Conservation (phyloP, 1,140 invertebrate genomes). For the Bombus haemorrhoidalis region DNA sequence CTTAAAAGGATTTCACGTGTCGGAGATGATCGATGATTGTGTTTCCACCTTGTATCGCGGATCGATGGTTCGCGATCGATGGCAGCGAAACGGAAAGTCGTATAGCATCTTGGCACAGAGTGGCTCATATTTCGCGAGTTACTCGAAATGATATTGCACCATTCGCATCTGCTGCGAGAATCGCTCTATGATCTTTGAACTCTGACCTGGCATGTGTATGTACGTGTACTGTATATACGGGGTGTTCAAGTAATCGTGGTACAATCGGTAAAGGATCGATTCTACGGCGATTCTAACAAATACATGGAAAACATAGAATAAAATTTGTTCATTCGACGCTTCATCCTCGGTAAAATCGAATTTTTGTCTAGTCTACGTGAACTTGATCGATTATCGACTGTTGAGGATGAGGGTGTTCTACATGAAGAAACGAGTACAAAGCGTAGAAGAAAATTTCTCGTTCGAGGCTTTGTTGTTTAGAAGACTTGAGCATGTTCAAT, state of each 20-base stretch:
- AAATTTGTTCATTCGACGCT: too few species aligned
- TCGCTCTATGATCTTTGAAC: not conserved
- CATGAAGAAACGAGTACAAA: too few species aligned
- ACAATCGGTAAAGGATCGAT: too few species aligned
- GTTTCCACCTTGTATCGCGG: not conserved
- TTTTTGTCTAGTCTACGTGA: too few species aligned
- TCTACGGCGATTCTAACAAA: too few species aligned
- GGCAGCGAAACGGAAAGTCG: constrained; percentile 26
- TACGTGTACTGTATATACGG: not conserved
- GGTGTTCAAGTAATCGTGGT: not conserved
- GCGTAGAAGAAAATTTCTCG: too few species aligned
- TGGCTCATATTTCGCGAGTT: constrained; percentile 15
- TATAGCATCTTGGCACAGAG: not conserved
- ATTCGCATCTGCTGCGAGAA: not conserved
- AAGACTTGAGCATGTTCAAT: not conserved
- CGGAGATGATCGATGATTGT: constrained; percentile 54
- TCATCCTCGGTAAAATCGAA: too few species aligned
- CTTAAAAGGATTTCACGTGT: constrained; percentile 45
- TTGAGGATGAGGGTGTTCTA: too few species aligned
- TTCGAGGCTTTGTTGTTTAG: too few species aligned
- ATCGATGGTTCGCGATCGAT: constrained; percentile 11
- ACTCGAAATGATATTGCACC: not conserved
- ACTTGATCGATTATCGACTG: too few species aligned
- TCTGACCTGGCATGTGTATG: too few species aligned
- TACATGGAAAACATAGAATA: too few species aligned